phyloP scores from a whole-genome alignment of 2,113 vertebrate species.

The Actenoides lindsayi region DNA sequence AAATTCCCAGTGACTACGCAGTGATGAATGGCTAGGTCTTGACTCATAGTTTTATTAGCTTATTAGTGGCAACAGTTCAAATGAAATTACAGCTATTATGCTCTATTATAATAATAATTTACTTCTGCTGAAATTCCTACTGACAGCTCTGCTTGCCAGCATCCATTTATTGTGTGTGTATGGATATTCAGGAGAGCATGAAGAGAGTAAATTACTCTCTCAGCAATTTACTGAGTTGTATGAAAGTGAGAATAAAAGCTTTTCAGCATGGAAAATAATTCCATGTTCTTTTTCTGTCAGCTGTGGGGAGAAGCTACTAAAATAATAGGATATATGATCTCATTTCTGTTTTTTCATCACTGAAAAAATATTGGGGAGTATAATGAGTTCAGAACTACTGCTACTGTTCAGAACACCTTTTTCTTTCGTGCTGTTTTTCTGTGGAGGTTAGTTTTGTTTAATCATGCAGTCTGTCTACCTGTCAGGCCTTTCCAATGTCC shows the following conservation, averaged over 20 bases:
- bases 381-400: background rate
- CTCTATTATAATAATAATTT: constrained; percentile 73
- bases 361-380: background rate
- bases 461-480: background rate
- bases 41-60: constrained; percentile 64
- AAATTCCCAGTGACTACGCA: background rate
- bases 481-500: background rate
- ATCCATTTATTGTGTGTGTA: constrained; percentile 47
- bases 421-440: background rate
- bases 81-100: constrained; percentile 76
- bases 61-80: constrained; percentile 77
- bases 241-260: constrained; percentile 73
- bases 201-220: constrained; percentile 57
- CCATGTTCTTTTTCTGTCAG: background rate
- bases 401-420: background rate
- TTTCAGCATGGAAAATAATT: constrained; percentile 51
- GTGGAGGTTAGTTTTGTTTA: background rate
- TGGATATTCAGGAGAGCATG: constrained; percentile 63
- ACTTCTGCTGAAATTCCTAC: constrained; percentile 68
- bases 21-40: constrained; percentile 47
- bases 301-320: background rate
- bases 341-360: background rate
- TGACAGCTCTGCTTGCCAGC: constrained; percentile 60
- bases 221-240: constrained; percentile 50
- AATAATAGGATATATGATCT: constrained; percentile 5